Conservation (phyloP, 2,797 vertebrate genomes). For the Gambusia yucatana region DNA sequence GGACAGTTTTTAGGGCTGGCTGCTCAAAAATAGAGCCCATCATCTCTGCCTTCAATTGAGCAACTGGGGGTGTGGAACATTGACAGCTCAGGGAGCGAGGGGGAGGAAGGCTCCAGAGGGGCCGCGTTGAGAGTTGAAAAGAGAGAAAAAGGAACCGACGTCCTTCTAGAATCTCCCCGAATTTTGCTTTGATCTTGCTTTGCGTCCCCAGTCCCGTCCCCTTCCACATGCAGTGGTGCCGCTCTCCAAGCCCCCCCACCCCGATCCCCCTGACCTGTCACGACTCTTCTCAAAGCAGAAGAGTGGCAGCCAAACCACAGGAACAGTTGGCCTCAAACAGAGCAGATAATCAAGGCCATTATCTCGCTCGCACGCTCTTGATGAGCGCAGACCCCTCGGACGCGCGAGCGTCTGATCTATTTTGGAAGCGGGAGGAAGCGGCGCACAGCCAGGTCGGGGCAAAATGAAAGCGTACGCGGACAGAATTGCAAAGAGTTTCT, state of each 20-base stretch:
- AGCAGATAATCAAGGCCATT: conserved; percentile 74
- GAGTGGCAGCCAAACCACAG: conserved; percentile 47
- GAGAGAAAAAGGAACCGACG: conserved; percentile 56
- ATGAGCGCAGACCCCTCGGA: conserved; percentile 63
- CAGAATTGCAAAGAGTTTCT: conserved; percentile 8
- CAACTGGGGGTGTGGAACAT: conserved; percentile 31
- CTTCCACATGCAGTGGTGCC: conserved; percentile 49
- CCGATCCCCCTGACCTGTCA: conserved; percentile 53
- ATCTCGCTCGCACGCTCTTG: conserved; percentile 71
- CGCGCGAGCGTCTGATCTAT: conserved; percentile 63
- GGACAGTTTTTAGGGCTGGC: conserved; percentile 49
- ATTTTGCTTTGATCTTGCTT: conserved; percentile 38
- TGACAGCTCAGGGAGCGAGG: conserved; percentile 8
- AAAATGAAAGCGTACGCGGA: conserved; percentile 12
- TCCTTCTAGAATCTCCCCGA: conserved; percentile 42
- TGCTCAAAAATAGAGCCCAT: conserved; percentile 58
- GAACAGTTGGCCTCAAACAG: conserved; percentile 66
- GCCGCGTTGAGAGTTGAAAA: conserved; percentile 39
- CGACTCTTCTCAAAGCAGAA: conserved; percentile 45
- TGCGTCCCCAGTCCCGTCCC: conserved; percentile 23
- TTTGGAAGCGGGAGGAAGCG: conserved; percentile 24
- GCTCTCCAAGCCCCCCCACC: conserved; percentile 42
- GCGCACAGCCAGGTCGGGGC: conserved; percentile 36
- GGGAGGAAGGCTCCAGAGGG: conserved; percentile 23
- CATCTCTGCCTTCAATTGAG: conserved; percentile 56